Base-by-base conservation (phyloP, 2,888 invertebrate genomes). In the Prionchulus punctatus region DNA sequence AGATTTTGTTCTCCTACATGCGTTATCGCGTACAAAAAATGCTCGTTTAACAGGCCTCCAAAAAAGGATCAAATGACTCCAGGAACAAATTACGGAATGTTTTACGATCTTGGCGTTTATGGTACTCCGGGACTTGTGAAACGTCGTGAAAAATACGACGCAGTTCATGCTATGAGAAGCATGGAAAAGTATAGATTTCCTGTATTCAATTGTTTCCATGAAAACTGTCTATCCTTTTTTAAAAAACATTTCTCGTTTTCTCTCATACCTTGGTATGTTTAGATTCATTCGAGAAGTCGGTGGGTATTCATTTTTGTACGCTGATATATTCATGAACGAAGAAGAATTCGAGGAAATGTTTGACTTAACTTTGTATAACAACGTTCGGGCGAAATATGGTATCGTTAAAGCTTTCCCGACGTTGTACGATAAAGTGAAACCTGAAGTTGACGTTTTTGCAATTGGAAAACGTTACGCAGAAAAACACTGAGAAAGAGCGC, bases 121-220 rank as follows among this genome's bases (percentile, higher is more conserved):
- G 82, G 82, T 1, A 81, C 81, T 0, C 82, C 82, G 0, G 80
- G 80, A 0, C 78, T 75, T 60, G 81, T 82, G 0, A 79, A 79
- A 63, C 73, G 77, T 43, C 78, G 77, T 68, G 73, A 76, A 62
- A 73, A 76, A 0, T 82, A 81, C 63, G 79, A 82, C 66, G 80
- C 82, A 0, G 80, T 81, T 0, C 66, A 70, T 2, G 79, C 80
- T 0, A 81, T 82, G 82, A 71, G 82, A 60, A 76, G 75, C 49
- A 82, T 82, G 82, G 82, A 82, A 65, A 76, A 79, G 71, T 71
- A 59, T n/a, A n/a, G n/a, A n/a, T n/a, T n/a, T n/a, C n/a, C n/a
- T n/a, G n/a, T n/a, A n/a, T n/a, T n/a, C n/a, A n/a, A n/a, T n/a
- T 55, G 55, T 47, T 21, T 28, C 31, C 12, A 47, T n/a, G n/a